These are phyloP conservation scores for Carposina sasakii DNA, from an alignment of 1,140 invertebrate genomes.

Conservation along the genomic window DNA sequence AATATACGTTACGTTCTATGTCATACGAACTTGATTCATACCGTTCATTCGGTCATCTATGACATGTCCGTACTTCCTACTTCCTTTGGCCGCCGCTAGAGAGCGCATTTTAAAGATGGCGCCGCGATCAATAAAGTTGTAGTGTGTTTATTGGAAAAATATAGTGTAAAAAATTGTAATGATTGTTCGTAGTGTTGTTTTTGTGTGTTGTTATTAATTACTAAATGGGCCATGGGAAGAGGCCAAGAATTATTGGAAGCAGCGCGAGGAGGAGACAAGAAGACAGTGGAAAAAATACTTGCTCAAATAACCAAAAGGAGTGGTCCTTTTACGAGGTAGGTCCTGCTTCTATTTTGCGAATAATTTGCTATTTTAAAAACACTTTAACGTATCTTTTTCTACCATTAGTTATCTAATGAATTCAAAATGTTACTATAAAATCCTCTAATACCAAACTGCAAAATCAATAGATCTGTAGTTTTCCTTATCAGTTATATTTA, in stretches of 20 bases:
- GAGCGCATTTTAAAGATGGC: conserved; percentile 79
- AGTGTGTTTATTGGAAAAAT: conserved; percentile 75
- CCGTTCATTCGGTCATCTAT: too few species aligned
- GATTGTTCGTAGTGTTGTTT: conserved; percentile 54
- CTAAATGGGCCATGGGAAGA: conserved; percentile 90
- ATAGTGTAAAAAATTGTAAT: conserved; percentile 75
- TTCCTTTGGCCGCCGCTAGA: conserved; percentile 60
- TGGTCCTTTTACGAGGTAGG: conserved; percentile 93
- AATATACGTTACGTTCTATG: too few species aligned
- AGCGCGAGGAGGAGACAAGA: conserved; percentile 91
- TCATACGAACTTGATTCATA: too few species aligned
- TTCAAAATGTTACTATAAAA: too few species aligned
- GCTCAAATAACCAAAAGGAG: conserved; percentile 91
- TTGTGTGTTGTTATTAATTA: conserved; percentile 57
- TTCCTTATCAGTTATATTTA: too few species aligned
- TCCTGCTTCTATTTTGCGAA: conserved; percentile 51
- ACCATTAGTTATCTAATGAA: too few species aligned
- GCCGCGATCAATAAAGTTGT: conserved; percentile 84
- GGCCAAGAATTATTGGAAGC: conserved; percentile 97
- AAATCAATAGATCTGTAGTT: too few species aligned
- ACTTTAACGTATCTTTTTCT: too few species aligned
- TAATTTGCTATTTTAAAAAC: background rate
- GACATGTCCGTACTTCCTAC: too few species aligned
- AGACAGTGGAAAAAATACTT: conserved; percentile 92
- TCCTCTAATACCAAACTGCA: too few species aligned